Evolutionary conservation across 2,113 vertebrate species (phyloP), one percentile per base, ranked within the genome.

Genomic region (Passer montanus): DNA sequence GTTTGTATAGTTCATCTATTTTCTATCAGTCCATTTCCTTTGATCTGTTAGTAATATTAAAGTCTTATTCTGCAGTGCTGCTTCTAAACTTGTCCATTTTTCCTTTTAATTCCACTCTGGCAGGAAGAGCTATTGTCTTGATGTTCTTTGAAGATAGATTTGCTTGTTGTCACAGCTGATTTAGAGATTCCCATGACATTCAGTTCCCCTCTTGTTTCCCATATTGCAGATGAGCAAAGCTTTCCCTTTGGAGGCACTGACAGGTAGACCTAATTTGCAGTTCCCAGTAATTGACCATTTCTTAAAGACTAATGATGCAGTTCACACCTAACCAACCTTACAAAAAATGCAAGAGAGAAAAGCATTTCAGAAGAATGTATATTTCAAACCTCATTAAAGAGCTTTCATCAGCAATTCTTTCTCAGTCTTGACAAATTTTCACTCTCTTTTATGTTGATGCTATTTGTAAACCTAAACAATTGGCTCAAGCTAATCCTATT

Each of bases 301-400:
- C 85, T 96, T 84, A 90, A 96, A 95, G 93, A 95, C 94, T 97
- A 97, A 96, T 97, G 88, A 97, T 82, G 79, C 84, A 93, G 86
- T 77, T 95, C 90, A 73, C 56, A 95, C 76, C 94, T 93, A 95
- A 95, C 87, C 56, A 93, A 89, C 69, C 63, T 95, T 83, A 83
- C 55, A 75, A 91, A 90, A 95, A 96, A 94, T 74, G 79, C 21
- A 2, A 72, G 69, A 87, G 75, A 89, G 68, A 28, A 84, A 94
- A 83, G 81, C 55, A 94, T 84, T 84, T 91, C 92, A 91, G 90
- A 94, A 87, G 77, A 86, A 95, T 39, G 55, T 67, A 33, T 86
- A 81, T 94, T 94, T 96, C 84, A 93, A 85, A 95, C 60, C 70
- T 95, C 83, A 93, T 95, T 96, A 96, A 89, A 92, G 31, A 18